Evolutionary conservation across 2,888 invertebrate genomes (phyloP), one percentile per base, ranked within the genome.

Genomic region (Mechanitis mazaeus): DNA sequence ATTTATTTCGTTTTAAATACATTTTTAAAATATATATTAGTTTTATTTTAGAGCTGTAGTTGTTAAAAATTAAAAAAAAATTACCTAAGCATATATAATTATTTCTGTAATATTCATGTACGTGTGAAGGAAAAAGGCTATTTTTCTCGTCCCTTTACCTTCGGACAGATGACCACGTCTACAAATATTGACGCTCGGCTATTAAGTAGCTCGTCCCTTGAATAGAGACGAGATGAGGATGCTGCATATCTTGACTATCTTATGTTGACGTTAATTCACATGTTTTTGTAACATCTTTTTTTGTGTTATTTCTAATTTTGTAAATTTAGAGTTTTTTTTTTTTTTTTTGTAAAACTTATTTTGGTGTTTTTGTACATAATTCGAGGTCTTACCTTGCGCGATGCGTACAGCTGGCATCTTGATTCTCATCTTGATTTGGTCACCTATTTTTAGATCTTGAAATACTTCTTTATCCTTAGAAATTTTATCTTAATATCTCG

Each of bases 321-420:
- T 31, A 2, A 28, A 3, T 35, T 35, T 57, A 1, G 42, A 9
- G 4, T 2, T 35, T 9, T 56, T 56, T 20, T 35, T 0, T 9
- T n/a, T 47, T 3, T 55, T 56, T 50, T 38, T 3, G 3, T 11
- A 69, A 69, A 28, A 56, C 35, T 3, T 35, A 33, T 42, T 1
- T 35, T 54, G 54, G 35, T 47, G 35, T 45, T 28, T 58, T 46
- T 54, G 42, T 54, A 38, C 12, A 47, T 46, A 53, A n/a, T 56
- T 54, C 56, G 47, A 31, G 3, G 12, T 87, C 94, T 94, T 92
- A 96, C 97, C 97, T 96, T 97, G 96, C 92, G 96, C 96, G 93
- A 97, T 97, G 92, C 96, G 94, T 92, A 96, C 96, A 90, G 97
- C 97, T 91, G 96, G 97, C 96, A 96, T 97, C 94, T 97, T 97